Base-by-base conservation (phyloP, 2,113 vertebrate species). In the Cheilinus undulatus region DNA sequence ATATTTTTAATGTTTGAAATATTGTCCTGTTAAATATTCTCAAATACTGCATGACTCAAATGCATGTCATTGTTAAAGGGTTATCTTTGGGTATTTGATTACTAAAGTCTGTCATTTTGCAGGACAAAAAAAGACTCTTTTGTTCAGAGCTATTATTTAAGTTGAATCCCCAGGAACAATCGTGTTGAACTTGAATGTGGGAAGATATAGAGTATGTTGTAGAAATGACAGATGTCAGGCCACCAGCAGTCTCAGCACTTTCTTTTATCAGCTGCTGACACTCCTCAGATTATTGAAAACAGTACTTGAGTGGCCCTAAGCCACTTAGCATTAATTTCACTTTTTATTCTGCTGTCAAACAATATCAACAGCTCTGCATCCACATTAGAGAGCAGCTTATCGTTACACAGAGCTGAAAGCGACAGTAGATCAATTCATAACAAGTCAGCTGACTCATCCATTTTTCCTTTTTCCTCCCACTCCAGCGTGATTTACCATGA, bases 401-500 rank as follows among this genome's bases (percentile, higher is more conserved):
- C 54, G 1, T 40, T 46, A 13, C 10, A 52, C 10, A 15, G 9
- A 24, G 9, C 32, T 20, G 38, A 59, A 69, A 69, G 42, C 20
- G 0, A 52, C 57, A 1, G 34, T 63, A 45, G 14, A 80, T 86
- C 42, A 62, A 22, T 73, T 69, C 51, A 50, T 52, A 76, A 52
- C 46, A 23, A 61, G 69, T 74, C 57, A 69, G 60, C 76, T 89
- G 84, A 88, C 78, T 89, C 84, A 76, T 84, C 69, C 7, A 2
- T 20, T 69, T 84, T 59, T 62, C 19, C 45, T 12, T 5, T 11
- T 48, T 67, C 17, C 61, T 24, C 36, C 36, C 52, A 64, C 48
- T 76, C 9, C 92, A 98, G 97, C 91, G 89, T 95, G 95, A 97
- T 93, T 93, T 85, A 96, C 93, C 94, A 99, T 99, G 97, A 98